These are phyloP conservation scores for Thalassophryne amazonica DNA, from an alignment of 2,797 vertebrate species.

Conservation along the genomic window DNA sequence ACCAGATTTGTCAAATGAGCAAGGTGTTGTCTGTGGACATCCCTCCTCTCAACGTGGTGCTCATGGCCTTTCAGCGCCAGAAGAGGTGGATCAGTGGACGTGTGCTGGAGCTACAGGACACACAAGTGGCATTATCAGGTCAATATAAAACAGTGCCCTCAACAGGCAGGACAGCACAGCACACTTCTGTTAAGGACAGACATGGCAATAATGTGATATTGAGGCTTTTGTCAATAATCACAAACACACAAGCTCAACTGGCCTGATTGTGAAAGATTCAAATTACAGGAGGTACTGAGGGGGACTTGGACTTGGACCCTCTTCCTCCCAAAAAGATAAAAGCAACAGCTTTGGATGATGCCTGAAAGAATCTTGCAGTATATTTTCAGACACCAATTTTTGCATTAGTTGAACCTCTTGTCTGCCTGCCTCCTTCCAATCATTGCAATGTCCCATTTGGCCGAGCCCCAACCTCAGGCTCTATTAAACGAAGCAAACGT, in stretches of 20 bases:
- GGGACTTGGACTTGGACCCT: no score
- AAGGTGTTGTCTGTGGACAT: constrained; percentile 62
- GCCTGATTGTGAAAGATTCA: no score
- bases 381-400: no score
- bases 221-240: constrained; percentile 57
- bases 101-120: constrained; percentile 66
- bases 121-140: constrained; percentile 42
- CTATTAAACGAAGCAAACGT: no score
- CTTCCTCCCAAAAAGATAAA: no score
- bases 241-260: constrained; percentile 46
- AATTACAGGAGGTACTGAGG: no score
- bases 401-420: no score
- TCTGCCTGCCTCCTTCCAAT: no score
- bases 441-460: no score
- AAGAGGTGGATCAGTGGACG: constrained; percentile 66
- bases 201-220: constrained; percentile 51
- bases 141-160: constrained; percentile 33
- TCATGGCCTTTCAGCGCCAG: constrained; percentile 53
- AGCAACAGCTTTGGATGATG: no score
- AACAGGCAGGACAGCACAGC: constrained; percentile 26
- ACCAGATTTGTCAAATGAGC: constrained; percentile 78
- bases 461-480: no score
- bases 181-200: constrained; percentile 51
- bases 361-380: no score
- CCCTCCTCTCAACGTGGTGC: constrained; percentile 75